Percentiles rank a stretch among this genome's conserved stretches.
These are phyloP conservation scores for Melospiza georgiana DNA, from an alignment of 2,113 vertebrate genomes.

Conservation along the genomic window DNA sequence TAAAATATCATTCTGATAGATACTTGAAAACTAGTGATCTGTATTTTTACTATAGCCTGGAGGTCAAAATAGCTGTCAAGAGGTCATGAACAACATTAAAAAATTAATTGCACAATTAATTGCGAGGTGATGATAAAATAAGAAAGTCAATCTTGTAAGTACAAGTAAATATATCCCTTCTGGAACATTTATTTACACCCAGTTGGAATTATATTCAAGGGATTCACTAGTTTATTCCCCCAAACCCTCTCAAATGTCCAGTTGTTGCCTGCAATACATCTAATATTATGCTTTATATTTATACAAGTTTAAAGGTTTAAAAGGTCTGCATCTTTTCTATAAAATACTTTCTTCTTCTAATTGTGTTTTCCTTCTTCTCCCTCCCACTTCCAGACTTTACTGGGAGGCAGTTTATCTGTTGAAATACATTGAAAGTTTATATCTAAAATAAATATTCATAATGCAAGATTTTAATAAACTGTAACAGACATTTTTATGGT, in stretches of 20 bases:
- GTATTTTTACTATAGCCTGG: neutral
- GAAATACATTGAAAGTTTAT: conserved; percentile 15
- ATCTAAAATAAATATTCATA: conserved; percentile 57
- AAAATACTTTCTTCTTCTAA: neutral
- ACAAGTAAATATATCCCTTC: neutral
- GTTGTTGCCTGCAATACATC: neutral
- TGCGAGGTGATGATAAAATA: neutral
- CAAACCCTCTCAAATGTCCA: neutral
- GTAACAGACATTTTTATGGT: neutral
- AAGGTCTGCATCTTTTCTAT: neutral
- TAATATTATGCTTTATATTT: neutral
- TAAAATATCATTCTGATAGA: neutral
- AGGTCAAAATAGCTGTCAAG: neutral
- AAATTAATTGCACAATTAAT: neutral
- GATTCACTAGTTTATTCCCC: neutral
- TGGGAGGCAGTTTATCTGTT: neutral
- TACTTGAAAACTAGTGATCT: neutral
- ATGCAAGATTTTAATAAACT: conserved; percentile 43
- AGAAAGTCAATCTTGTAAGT: neutral
- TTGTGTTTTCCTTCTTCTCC: neutral
- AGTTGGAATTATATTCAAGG: neutral
- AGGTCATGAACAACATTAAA: neutral
- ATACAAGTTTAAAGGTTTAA: neutral
- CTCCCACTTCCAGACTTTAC: neutral
- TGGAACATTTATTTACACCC: neutral